Evolutionary conservation across 2,888 invertebrate genomes (phyloP), one percentile per base, ranked within the genome.

Genomic region (Holacanthella duospinosa): DNA sequence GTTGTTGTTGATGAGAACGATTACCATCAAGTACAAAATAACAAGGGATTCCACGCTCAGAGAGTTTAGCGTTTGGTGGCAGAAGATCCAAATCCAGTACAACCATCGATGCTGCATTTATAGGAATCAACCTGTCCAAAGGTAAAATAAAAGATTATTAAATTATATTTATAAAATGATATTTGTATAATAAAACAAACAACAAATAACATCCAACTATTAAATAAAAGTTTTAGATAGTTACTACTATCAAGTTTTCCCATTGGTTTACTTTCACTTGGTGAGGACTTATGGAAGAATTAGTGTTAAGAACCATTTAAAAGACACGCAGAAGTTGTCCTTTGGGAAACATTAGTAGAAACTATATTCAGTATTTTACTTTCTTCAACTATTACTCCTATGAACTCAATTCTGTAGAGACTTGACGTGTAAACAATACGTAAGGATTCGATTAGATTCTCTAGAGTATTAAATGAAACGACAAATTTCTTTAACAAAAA

Each of bases 81-180:
- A 59, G 61, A 60, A 69, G 69, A 67, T 69, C 69, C 61, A 64
- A 67, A 64, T 63, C 69, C 64, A 68, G 66, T 64, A 66, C 68
- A 67, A 71, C 71, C 71, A 71, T 71, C 65, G 71, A 66, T 66
- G 68, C 68, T 65, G 68, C 66, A 67, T 67, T 66, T 68, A 68
- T 66, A 54, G 27, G 21, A 57, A 6, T 63, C 54, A 54, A 63
- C 58, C 63, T 59, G 48, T 21, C 16, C 36, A 36, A 16, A 36
- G 36, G 16, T 36, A n/a, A n/a, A n/a, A n/a, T n/a, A n/a, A n/a
- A n/a, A n/a, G n/a, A n/a, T n/a, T n/a, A n/a, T n/a, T n/a, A n/a
- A n/a, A n/a, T n/a, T n/a, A n/a, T n/a, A n/a, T n/a, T n/a, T n/a
- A n/a, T n/a, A n/a, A n/a, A n/a, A n/a, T n/a, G n/a, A n/a, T n/a